Evolutionary conservation across 2,888 invertebrate genomes (phyloP), one percentile per base, ranked within the genome.

Genomic region (Eilema caniola): DNA sequence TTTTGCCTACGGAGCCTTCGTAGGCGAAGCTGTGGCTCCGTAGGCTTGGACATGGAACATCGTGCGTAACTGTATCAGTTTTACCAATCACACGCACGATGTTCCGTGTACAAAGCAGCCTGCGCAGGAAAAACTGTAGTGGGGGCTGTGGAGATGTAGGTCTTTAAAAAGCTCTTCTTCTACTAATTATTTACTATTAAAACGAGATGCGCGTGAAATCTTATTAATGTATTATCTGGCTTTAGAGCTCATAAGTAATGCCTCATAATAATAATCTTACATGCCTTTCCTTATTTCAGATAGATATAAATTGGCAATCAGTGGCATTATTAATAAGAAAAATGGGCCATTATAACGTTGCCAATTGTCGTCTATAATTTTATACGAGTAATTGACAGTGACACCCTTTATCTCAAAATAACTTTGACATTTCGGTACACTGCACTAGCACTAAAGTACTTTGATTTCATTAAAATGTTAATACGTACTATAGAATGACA

Each of bases 391-490:
- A 67, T 31, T 5, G n/a, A 60, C 31, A 31, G 24, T 23, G 53
- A 53, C 53, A 53, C n/a, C n/a, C n/a, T 10, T 53, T 10, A 53
- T 53, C 7, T n/a, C 8, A 28, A 37, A 67, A 67, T 60, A 47
- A 60, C n/a, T 16, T 69, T 37, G 37, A 24, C 62, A 62, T 62
- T 62, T 62, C 33, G 33, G 23, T 23, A 7, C n/a, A 23, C 47
- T 47, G 33, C 33, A 23, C 10, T 14, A 31, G 16, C 37, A 25
- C 7, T 23, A 24, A 20, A 7, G 20, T 20, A 47, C 20, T 47
- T 20, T 47, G 47, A 47, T 20, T 20, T 47, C 20, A 47, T 20
- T 20, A 20, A 53, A 53, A 3, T 41, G 16, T 41, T 4, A 41
- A 41, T 41, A 41, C 41, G 41, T n/a, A n/a, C n/a, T n/a, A 41